Conservation (phyloP, 2,113 vertebrate species). For the Rattus norvegicus region GRCr8 NC_086029.1:24104501-24105000, state of each 20-base stretch:
- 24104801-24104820: neutral
- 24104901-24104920: neutral
- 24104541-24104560: neutral
- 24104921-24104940: neutral
- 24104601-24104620: neutral
- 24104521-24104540: slow-evolving; percentile 21
- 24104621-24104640: neutral
- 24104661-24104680: neutral
- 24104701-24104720: neutral
- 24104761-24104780: neutral
- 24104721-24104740: neutral
- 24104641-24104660: neutral
- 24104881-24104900: neutral
- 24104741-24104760: neutral
- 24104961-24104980: neutral
- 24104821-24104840: neutral
- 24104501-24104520: neutral
- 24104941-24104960: neutral
- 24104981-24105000: neutral
- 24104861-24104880: neutral
- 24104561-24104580: neutral
- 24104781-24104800: neutral
- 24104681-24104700: neutral
- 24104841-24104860: neutral
- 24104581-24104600: neutral